Evolutionary conservation across 2,888 invertebrate genomes (phyloP).

Genomic region (Kuschelorhynchus macadamiae): DNA sequence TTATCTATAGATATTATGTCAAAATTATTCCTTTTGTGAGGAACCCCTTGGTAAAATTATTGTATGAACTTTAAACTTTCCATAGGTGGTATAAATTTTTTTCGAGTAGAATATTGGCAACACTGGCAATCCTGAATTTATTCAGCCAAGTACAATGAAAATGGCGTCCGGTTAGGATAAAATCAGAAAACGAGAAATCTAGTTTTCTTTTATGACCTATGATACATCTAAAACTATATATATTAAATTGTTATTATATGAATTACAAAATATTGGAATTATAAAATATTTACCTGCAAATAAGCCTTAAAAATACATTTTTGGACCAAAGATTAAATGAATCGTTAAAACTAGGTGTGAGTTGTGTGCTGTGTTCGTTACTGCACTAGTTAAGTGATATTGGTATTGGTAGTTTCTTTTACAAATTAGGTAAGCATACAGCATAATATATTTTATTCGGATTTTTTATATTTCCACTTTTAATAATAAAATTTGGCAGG

Average conservation of each 20-base stretch:
- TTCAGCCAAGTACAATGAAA: conserved; percentile 52
- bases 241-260: conserved; percentile 53
- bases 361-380: conserved; percentile 48
- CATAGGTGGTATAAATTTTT: no score
- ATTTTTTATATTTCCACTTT: conserved; percentile 52
- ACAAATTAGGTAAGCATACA: conserved; percentile 59
- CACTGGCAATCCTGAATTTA: not conserved
- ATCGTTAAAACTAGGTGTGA: conserved; percentile 26
- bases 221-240: conserved; percentile 64
- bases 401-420: conserved; percentile 49
- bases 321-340: conserved; percentile 37
- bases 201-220: conserved; percentile 65
- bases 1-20: no score
- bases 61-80: no score
- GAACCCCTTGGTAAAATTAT: no score
- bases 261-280: conserved; percentile 38
- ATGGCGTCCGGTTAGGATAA: conserved; percentile 68
- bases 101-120: no score
- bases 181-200: conserved; percentile 63
- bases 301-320: conserved; percentile 47
- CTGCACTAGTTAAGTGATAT: conserved; percentile 46
- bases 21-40: no score
- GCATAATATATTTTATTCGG: conserved; percentile 30
- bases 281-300: conserved; percentile 54
- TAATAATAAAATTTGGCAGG: conserved; percentile 50